Evolutionary conservation across 2,797 vertebrate species (phyloP).

Genomic region (Buceros bicornis): DNA sequence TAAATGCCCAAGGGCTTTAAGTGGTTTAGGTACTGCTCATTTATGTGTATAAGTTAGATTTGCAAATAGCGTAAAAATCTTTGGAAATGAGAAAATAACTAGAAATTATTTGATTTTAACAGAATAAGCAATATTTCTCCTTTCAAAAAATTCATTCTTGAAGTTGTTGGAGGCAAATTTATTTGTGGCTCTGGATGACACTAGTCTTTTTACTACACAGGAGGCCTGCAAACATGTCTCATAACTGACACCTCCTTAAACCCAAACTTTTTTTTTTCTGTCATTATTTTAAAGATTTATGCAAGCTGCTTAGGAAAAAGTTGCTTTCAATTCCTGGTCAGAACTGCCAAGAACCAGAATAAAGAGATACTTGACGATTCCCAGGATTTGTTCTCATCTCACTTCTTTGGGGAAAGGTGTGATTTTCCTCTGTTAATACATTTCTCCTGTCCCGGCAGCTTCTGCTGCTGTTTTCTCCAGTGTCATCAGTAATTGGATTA

Average conservation of each 20-base stretch:
- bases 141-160: background rate
- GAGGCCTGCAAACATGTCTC: background rate
- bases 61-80: background rate
- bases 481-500: slow-evolving; percentile 45
- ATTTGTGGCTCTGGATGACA: background rate
- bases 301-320: background rate
- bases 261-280: background rate
- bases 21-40: background rate
- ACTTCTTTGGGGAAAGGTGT: background rate
- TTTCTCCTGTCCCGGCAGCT: background rate
- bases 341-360: background rate
- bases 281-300: background rate
- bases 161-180: background rate
- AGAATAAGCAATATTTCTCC: background rate
- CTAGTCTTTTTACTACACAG: background rate
- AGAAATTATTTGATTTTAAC: background rate
- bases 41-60: background rate
- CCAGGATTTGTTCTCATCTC: background rate
- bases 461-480: background rate
- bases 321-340: background rate
- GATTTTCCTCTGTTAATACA: background rate
- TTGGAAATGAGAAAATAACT: background rate
- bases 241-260: background rate
- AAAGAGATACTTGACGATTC: background rate
- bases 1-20: accelerated